A percentile compares a stretch with the other conserved stretches of the same genome.
These are phyloP conservation scores for Hippocampus barbouri DNA, from an alignment of 2,113 vertebrate genomes.

Conservation along the genomic window DNA sequence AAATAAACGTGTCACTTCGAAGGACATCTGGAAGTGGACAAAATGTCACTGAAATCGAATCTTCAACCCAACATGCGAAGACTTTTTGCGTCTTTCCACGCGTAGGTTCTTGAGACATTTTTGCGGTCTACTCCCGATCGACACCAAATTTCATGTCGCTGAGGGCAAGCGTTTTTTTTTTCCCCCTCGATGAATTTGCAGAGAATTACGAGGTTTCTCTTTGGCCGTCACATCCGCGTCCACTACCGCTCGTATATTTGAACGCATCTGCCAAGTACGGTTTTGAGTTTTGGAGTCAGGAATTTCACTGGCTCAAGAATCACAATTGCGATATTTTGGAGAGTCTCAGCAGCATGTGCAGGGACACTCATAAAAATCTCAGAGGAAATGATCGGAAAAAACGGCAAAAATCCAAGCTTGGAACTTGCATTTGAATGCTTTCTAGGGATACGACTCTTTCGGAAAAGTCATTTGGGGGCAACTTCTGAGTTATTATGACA, in stretches of 20 bases:
- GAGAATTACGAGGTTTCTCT: background rate
- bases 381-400: background rate
- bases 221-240: no score
- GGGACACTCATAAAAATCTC: background rate
- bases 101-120: background rate
- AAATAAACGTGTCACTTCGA: background rate
- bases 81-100: background rate
- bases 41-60: background rate
- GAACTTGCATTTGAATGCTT: background rate
- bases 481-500: conserved; percentile 27
- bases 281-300: background rate
- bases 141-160: background rate
- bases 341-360: background rate
- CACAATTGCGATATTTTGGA: background rate
- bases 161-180: background rate
- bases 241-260: no score
- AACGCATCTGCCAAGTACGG: background rate
- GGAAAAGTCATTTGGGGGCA: conserved; percentile 4
- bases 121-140: background rate
- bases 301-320: background rate
- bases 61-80: background rate
- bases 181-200: background rate
- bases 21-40: background rate
- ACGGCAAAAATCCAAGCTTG: conserved; percentile 7
- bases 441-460: conserved; percentile 14